These are phyloP conservation scores for Amphilophus citrinellus DNA, from an alignment of 2,113 vertebrate genomes.

Conservation along the genomic window DNA sequence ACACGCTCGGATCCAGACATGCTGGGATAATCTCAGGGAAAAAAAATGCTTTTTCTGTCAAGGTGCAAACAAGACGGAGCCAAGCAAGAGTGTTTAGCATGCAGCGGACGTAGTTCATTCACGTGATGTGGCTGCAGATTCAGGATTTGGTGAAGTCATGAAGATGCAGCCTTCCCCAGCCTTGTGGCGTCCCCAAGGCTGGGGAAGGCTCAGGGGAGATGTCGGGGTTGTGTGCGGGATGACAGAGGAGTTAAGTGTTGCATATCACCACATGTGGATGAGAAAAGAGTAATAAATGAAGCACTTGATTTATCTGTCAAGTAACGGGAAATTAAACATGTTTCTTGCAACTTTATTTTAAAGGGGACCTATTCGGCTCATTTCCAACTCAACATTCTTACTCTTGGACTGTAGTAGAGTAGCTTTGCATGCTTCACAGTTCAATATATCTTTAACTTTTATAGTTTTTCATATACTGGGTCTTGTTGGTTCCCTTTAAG, in stretches of 20 bases:
- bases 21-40: constrained; percentile 54
- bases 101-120: background rate
- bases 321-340: background rate
- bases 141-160: background rate
- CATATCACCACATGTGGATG: constrained; percentile 8
- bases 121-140: background rate
- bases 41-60: constrained; percentile 24
- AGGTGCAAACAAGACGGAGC: constrained; percentile 36
- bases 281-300: background rate
- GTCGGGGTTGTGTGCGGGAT: background rate
- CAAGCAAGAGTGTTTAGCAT: background rate
- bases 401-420: background rate
- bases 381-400: background rate
- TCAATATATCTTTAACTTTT: too few species aligned
- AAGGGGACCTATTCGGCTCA: background rate
- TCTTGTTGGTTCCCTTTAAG: background rate
- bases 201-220: constrained; percentile 7
- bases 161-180: background rate
- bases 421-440: background rate
- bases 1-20: constrained; percentile 36
- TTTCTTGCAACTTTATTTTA: background rate
- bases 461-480: background rate
- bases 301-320: background rate
- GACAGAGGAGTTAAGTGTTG: background rate
- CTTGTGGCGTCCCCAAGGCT: constrained; percentile 14